A percentile compares a stretch with the other conserved stretches of the same genome.
Conservation (phyloP, 2,888 invertebrate species). For the Hemistola chrysoprasaria region DNA sequence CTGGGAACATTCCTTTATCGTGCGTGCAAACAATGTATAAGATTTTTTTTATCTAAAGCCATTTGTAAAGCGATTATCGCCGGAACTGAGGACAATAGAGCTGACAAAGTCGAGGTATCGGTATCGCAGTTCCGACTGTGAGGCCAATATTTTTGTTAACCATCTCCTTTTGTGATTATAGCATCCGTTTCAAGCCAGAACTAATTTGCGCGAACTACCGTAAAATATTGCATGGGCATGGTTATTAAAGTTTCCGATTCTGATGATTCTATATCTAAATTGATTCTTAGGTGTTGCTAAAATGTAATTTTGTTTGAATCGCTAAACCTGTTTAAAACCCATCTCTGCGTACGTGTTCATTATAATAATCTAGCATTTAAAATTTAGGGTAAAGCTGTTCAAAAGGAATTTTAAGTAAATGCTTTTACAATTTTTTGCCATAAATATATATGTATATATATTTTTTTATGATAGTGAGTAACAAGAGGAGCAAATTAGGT, state of each 20-base stretch:
- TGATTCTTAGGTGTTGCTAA: too few species aligned
- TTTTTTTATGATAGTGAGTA: too few species aligned
- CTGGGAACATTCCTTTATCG: slow-evolving; percentile 63
- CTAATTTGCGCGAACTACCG: slow-evolving; percentile 19
- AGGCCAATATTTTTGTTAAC: slow-evolving; percentile 65
- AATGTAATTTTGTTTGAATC: too few species aligned
- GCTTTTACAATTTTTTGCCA: too few species aligned
- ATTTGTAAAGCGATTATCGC: slow-evolving; percentile 69
- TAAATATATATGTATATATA: too few species aligned
- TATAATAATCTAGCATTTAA: too few species aligned
- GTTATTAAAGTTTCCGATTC: slow-evolving; percentile 1
- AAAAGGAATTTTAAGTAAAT: too few species aligned
- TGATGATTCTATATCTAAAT: too few species aligned
- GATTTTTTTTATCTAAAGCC: slow-evolving; percentile 51
- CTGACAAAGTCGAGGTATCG: slow-evolving; percentile 69
- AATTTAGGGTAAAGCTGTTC: too few species aligned
- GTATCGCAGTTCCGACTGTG: slow-evolving; percentile 75
- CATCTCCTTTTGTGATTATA: slow-evolving; percentile 56
- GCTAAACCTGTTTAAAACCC: too few species aligned
- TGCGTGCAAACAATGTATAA: slow-evolving; percentile 56
- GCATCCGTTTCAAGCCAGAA: slow-evolving; percentile 52
- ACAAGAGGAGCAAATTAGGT: too few species aligned
- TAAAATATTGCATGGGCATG: slow-evolving; percentile 31
- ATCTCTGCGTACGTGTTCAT: too few species aligned
- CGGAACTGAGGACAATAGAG: slow-evolving; percentile 73